Evolutionary conservation across 2,797 vertebrate species (phyloP), one percentile per base, ranked within the genome.

Genomic region (Strix occidentalis): DNA sequence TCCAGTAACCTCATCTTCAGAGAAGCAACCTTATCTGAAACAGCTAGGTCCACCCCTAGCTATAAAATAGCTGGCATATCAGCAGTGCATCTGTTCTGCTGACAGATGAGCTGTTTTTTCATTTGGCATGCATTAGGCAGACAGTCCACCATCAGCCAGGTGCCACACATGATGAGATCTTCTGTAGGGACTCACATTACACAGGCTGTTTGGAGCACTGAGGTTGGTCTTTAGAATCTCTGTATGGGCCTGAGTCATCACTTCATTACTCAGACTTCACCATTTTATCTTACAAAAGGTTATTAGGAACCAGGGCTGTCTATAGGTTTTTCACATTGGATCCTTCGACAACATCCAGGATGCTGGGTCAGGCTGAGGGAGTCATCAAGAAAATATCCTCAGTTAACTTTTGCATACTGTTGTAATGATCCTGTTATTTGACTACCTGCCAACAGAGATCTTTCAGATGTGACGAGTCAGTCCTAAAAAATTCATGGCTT

Each of bases 201-300:
- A 33, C 10, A 14, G 9, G 3, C 9, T 63, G 4, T 26, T 43
- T 63, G 35, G 10, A 70, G 35, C 13, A 0, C n/a, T 60, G 18
- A 1, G 1, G 11, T 29, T 1, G 0, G 16, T 37, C 48, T 21
- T 25, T 45, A 15, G 14, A 78, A 54, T 12, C 48, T 28, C 21
- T 2, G 28, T 65, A 75, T 4, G 10, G 15, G 14, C 29, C 29
- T 24, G 13, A 68, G 11, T 46, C 39, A 60, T 8, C 6, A 1
- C 9, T 83, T 80, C 29, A 11, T 37, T 50, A 33, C 18, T 66
- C 54, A 58, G 26, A 41, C 8, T 80, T 87, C 39, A 57, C 16
- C 11, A 16, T 28, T 68, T 60, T 56, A 56, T 37, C 56, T 89
- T 12, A 64, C 8, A 82, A 72, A 58, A 82, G 14, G 7, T 50